Conservation (phyloP, 2,113 vertebrate genomes). For the Bagarius yarrelli region DNA sequence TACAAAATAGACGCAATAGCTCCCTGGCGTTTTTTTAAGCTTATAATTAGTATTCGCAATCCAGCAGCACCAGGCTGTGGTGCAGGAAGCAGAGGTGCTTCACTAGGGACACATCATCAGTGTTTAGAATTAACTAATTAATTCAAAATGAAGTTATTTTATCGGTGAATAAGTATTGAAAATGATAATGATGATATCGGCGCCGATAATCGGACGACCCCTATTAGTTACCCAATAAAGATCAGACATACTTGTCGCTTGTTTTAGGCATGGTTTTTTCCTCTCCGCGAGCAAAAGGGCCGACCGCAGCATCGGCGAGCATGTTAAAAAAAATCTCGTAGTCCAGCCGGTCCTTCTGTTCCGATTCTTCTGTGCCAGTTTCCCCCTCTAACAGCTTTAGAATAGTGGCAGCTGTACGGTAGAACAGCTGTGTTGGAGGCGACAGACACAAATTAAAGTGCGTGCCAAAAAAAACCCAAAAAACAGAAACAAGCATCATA, state of each 20-base stretch:
- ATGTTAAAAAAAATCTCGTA: constrained; percentile 83
- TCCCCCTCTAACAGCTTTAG: constrained; percentile 85
- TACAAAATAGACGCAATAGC: too few species aligned
- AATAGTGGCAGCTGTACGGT: constrained; percentile 89
- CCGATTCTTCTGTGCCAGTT: constrained; percentile 22
- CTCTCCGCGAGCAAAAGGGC: constrained; percentile 92
- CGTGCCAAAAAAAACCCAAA: neutral
- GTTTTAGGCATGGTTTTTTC: constrained; percentile 93
- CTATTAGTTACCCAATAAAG: neutral
- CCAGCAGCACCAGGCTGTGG: too few species aligned
- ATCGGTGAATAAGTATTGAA: too few species aligned
- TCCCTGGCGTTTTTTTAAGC: too few species aligned
- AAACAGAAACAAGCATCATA: neutral
- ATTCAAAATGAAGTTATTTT: too few species aligned
- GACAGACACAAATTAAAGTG: neutral
- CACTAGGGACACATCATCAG: too few species aligned
- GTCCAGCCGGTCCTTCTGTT: constrained; percentile 74
- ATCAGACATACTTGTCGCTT: constrained; percentile 84
- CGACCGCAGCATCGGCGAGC: constrained; percentile 88
- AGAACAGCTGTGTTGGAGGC: constrained; percentile 79
- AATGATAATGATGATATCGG: too few species aligned
- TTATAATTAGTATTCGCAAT: too few species aligned
- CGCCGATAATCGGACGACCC: too few species aligned
- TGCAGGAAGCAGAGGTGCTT: too few species aligned
- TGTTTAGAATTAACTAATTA: too few species aligned